phyloP scores from a whole-genome alignment of 2,888 invertebrate species.

The Philopedon plagiatum region DNA sequence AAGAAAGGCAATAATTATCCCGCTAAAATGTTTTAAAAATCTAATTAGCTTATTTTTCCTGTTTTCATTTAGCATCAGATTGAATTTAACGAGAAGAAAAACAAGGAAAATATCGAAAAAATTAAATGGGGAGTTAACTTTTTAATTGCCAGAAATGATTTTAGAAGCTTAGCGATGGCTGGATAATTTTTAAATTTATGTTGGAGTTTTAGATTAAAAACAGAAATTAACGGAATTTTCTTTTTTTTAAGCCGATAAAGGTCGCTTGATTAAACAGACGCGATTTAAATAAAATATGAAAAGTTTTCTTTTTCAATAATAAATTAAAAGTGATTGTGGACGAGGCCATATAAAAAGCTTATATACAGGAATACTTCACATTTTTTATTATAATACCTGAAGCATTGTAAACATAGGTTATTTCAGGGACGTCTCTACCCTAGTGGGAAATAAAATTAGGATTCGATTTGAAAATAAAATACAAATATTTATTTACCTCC shows the following conservation, averaged over 20 bases:
- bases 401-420: no score
- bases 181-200: conserved; percentile 23
- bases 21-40: conserved; percentile 33
- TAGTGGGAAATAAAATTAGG: no score
- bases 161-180: conserved; percentile 28
- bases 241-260: background rate
- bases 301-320: no score
- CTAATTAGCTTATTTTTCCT: conserved; percentile 37
- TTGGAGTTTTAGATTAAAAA: conserved; percentile 13
- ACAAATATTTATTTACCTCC: no score
- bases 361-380: no score
- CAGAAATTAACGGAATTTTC: background rate
- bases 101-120: conserved; percentile 26
- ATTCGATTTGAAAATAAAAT: no score
- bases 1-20: conserved; percentile 27
- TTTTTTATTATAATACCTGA: no score
- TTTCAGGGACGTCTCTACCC: no score
- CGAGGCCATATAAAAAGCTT: no score
- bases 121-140: conserved; percentile 38
- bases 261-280: background rate
- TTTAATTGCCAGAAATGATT: conserved; percentile 37
- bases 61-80: conserved; percentile 39
- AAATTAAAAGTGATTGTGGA: no score
- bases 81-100: conserved; percentile 34
- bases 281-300: background rate